Conservation (phyloP, 2,113 vertebrate species). For the Colaptes auratus region DNA sequence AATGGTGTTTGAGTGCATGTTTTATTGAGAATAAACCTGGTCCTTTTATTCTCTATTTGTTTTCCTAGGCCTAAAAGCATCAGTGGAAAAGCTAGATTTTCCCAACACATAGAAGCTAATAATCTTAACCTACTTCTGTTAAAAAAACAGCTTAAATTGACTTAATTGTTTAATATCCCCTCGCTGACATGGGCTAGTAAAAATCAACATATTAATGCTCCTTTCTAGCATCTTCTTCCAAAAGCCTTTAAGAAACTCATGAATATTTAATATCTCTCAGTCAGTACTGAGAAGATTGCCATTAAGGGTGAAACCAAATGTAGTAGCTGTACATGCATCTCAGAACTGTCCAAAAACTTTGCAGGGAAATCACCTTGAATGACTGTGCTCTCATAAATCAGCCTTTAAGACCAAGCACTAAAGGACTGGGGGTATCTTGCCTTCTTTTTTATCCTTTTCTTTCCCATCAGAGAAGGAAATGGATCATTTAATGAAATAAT, state of each 20-base stretch:
- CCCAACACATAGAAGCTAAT: neutral
- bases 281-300: conserved; percentile 33
- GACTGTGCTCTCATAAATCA: neutral
- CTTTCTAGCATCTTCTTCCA: conserved; percentile 49
- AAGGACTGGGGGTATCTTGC: neutral
- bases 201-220: conserved; percentile 54
- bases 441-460: neutral
- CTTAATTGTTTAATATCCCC: conserved; percentile 71
- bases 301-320: conserved; percentile 61
- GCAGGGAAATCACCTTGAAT: neutral
- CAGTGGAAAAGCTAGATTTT: neutral
- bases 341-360: neutral
- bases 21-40: neutral
- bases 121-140: conserved; percentile 46
- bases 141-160: conserved; percentile 30
- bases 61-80: conserved; percentile 4
- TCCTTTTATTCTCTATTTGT: neutral
- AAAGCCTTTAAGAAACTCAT: conserved; percentile 68
- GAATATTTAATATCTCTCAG: conserved; percentile 67
- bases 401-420: neutral
- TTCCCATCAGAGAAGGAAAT: neutral
- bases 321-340: neutral
- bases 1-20: neutral
- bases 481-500: neutral
- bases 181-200: conserved; percentile 20